phyloP scores from a whole-genome alignment of 2,797 vertebrate genomes.

The Bufotes viridis region DNA sequence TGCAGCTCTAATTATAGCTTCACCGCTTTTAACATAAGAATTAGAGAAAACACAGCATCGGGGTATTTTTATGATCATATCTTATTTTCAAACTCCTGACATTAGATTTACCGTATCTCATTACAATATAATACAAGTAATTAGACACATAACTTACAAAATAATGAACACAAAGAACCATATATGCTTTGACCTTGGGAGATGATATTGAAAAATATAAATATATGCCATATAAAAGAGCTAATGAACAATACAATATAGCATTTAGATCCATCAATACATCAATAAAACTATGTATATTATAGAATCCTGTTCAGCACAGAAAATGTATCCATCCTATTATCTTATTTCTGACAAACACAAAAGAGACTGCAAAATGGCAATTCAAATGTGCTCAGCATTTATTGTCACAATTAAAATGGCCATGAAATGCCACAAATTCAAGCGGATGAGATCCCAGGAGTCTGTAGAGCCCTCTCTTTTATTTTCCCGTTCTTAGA shows the following conservation, averaged over 20 bases:
- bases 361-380: constrained; percentile 19
- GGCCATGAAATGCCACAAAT: constrained; percentile 44
- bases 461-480: constrained; percentile 31
- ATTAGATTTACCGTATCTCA: background rate
- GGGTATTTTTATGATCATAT: background rate
- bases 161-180: background rate
- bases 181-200: background rate
- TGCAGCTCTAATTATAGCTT: background rate
- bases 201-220: background rate
- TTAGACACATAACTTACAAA: background rate
- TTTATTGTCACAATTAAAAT: constrained; percentile 42
- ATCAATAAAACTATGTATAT: constrained; percentile 6
- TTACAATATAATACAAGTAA: background rate
- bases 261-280: background rate
- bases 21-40: background rate
- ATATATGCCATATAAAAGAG: background rate
- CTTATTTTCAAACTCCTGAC: background rate
- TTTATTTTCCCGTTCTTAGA: constrained; percentile 32
- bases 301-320: background rate
- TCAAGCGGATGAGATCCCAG: constrained; percentile 27
- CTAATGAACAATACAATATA: background rate
- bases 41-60: background rate
- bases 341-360: constrained; percentile 20
- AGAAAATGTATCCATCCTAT: background rate
- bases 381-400: constrained; percentile 38